These are phyloP conservation scores for Noctua fimbriata DNA, from an alignment of 2,888 invertebrate genomes.

Conservation along the genomic window DNA sequence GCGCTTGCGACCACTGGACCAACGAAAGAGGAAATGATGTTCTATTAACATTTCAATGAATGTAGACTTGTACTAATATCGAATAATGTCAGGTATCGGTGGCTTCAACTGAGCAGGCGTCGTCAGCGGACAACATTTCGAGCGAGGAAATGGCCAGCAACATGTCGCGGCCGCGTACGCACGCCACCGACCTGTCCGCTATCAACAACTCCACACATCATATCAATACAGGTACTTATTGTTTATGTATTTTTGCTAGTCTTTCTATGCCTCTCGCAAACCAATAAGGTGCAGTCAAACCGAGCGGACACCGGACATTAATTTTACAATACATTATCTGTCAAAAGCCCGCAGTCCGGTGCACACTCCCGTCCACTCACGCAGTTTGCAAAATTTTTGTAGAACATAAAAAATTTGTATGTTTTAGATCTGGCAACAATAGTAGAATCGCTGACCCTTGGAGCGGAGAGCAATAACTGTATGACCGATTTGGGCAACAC, in stretches of 20 bases:
- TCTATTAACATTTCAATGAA: background rate
- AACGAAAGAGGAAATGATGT: background rate
- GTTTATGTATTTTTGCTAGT: background rate
- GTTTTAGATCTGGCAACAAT: slow-evolving; percentile 95
- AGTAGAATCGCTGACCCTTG: slow-evolving; percentile 94
- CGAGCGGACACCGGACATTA: background rate
- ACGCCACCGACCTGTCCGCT: slow-evolving; percentile 92
- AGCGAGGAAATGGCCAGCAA: slow-evolving; percentile 96
- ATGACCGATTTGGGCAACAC: slow-evolving; percentile 86
- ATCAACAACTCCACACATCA: slow-evolving; percentile 93
- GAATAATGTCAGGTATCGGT: slow-evolving; percentile 91
- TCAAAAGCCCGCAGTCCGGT: background rate
- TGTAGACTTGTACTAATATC: background rate
- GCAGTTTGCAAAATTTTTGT: background rate
- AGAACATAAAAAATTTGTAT: background rate
- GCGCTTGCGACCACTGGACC: background rate
- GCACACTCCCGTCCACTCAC: background rate
- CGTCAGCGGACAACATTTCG: slow-evolving; percentile 98
- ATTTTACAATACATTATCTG: too few species aligned
- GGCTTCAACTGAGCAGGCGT: slow-evolving; percentile 98
- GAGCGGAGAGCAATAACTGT: slow-evolving; percentile 91
- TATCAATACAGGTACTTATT: slow-evolving; percentile 87
- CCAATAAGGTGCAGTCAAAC: background rate
- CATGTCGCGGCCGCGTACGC: slow-evolving; percentile 86
- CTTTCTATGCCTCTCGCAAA: background rate